A percentile compares a stretch with the other conserved stretches of the same genome.
phyloP scores from a whole-genome alignment of 2,113 vertebrate genomes.

The Capreolus pygargus region DNA sequence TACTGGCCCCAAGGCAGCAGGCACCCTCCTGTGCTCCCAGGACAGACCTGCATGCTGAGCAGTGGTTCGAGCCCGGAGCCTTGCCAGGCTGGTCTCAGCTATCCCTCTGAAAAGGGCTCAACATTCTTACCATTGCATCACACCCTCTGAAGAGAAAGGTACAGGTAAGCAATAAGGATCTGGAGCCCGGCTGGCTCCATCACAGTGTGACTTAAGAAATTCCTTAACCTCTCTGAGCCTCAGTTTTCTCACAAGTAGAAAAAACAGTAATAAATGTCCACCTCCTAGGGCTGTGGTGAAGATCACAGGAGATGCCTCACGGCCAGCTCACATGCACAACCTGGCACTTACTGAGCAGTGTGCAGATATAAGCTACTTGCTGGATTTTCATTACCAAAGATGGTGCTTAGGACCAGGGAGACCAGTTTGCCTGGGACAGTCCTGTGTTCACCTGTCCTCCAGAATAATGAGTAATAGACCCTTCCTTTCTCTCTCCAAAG shows the following conservation, averaged over 20 bases:
- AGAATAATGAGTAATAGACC: neutral
- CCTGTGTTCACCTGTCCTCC: neutral
- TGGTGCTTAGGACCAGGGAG: neutral
- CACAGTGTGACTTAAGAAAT: neutral
- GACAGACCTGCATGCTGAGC: neutral
- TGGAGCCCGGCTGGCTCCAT: neutral
- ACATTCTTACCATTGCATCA: neutral
- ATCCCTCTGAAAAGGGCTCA: neutral
- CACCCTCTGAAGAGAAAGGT: neutral
- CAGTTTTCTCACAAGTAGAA: neutral
- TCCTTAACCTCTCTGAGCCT: neutral
- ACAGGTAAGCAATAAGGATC: neutral
- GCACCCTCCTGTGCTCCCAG: neutral
- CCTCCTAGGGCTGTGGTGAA: neutral
- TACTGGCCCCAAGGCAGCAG: neutral
- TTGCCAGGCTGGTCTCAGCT: neutral
- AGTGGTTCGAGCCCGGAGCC: neutral
- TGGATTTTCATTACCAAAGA: neutral
- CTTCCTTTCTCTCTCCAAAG: neutral
- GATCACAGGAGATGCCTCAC: accelerated
- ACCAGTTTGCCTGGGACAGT: neutral
- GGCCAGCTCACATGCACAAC: accelerated
- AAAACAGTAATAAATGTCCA: neutral
- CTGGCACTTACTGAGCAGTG: neutral
- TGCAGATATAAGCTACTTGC: neutral